These are phyloP conservation scores for Pseudorhombus dupliciocellatus DNA, from an alignment of 2,113 vertebrate species.

Conservation along the genomic window DNA sequence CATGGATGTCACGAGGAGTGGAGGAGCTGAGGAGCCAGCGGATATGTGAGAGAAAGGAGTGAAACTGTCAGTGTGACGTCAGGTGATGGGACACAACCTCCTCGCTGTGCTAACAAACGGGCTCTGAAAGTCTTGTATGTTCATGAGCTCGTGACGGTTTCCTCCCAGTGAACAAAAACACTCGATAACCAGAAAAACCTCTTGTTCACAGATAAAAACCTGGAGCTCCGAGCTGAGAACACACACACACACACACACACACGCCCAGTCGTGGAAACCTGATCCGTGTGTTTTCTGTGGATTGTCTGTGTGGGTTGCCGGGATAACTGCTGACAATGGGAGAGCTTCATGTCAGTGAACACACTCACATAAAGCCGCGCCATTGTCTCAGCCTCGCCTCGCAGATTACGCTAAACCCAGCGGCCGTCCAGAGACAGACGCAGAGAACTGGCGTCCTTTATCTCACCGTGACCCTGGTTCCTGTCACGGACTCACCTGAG, in stretches of 20 bases:
- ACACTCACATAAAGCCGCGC: slow-evolving; percentile 22
- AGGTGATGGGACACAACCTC: no score
- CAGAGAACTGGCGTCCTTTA: slow-evolving; percentile 5
- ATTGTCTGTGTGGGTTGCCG: slow-evolving; percentile 23
- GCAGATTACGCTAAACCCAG: slow-evolving; percentile 54
- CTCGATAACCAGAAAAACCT: not conserved
- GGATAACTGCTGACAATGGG: slow-evolving; percentile 28
- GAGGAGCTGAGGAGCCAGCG: not conserved
- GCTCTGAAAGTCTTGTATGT: no score
- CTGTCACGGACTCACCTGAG: slow-evolving; percentile 21
- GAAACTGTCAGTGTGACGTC: no score
- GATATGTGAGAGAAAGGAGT: no score
- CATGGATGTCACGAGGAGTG: not conserved
- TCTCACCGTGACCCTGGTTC: slow-evolving; percentile 15
- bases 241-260: no score
- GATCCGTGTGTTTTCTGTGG: slow-evolving; percentile 36
- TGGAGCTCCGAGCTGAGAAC: not conserved
- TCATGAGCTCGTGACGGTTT: not conserved
- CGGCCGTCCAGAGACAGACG: slow-evolving; percentile 6
- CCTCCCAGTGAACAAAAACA: slow-evolving; percentile 1
- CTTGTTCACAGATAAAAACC: not conserved
- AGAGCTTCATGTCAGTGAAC: slow-evolving; percentile 28
- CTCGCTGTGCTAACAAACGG: no score
- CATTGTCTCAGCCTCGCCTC: slow-evolving; percentile 36
- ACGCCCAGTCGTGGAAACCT: slow-evolving; percentile 11